A percentile compares a stretch with the other conserved stretches of the same genome.
These are phyloP conservation scores for Lynx canadensis DNA, from an alignment of 2,113 vertebrate species.

Conservation along the genomic window DNA sequence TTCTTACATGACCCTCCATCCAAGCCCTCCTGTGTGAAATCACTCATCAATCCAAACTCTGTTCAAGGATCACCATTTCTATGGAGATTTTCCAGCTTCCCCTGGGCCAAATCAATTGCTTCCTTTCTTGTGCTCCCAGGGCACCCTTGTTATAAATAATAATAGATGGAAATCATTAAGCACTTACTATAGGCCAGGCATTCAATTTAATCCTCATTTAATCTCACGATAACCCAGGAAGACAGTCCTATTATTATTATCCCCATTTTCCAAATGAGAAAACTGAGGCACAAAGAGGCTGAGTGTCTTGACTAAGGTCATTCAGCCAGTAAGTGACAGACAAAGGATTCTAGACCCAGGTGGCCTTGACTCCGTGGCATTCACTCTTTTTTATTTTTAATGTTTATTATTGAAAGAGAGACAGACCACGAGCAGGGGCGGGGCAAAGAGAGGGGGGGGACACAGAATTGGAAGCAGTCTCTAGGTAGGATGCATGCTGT, in stretches of 20 bases:
- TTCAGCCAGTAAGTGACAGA: neutral
- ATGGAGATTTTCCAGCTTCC: neutral
- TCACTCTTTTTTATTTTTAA: too few relatives aligned
- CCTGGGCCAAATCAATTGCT: neutral
- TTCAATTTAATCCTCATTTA: neutral
- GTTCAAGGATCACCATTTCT: neutral
- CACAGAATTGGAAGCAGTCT: too few relatives aligned
- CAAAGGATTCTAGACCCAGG: neutral
- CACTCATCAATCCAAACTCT: neutral
- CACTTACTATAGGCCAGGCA: neutral
- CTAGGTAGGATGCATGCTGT: too few relatives aligned
- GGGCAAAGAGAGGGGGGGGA: too few relatives aligned
- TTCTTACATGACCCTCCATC: neutral
- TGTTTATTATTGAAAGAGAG: too few relatives aligned
- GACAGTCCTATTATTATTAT: neutral
- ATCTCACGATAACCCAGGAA: neutral
- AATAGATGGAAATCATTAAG: neutral
- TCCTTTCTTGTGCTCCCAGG: neutral
- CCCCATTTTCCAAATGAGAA: slow-evolving; percentile 34
- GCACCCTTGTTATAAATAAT: neutral
- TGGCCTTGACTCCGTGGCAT: neutral
- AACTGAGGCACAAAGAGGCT: neutral
- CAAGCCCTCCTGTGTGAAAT: neutral
- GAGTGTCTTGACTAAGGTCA: neutral
- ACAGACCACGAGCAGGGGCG: too few relatives aligned